These are phyloP conservation scores for Mesoligia furuncula DNA, from an alignment of 2,888 invertebrate species.

Conservation along the genomic window DNA sequence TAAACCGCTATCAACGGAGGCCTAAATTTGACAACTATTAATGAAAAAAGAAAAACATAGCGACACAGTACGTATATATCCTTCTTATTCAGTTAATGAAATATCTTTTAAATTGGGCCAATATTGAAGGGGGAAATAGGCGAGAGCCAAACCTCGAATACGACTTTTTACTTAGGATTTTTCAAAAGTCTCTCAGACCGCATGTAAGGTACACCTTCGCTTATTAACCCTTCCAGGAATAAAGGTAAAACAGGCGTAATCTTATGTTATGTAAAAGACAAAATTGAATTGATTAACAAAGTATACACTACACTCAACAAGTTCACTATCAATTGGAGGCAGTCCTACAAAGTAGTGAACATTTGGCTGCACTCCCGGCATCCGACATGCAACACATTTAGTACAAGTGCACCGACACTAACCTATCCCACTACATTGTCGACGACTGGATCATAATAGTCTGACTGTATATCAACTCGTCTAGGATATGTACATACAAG, in stretches of 20 bases:
- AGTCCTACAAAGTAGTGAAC: slow-evolving; percentile 14
- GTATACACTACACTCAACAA: no score
- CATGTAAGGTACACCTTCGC: no score
- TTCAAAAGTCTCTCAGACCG: no score
- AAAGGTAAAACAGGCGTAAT: not conserved
- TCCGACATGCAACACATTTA: slow-evolving; percentile 51
- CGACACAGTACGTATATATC: no score
- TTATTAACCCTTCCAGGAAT: not conserved
- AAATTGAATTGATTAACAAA: not conserved
- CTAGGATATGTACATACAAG: not conserved
- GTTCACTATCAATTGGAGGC: not conserved
- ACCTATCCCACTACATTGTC: slow-evolving; percentile 36
- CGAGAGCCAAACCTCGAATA: no score
- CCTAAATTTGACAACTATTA: no score
- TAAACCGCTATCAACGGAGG: no score
- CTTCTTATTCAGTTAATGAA: no score
- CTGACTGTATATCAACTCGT: not conserved
- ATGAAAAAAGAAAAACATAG: no score
- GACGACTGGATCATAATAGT: slow-evolving; percentile 38
- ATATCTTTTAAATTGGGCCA: no score
- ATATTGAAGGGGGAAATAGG: no score
- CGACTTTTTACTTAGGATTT: no score
- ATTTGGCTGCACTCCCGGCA: slow-evolving; percentile 42
- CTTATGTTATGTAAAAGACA: not conserved
- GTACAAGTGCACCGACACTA: slow-evolving; percentile 48